Evolutionary conservation across 2,888 invertebrate genomes (phyloP), one percentile per base, ranked within the genome.

Genomic region (Heliconius erato): DNA sequence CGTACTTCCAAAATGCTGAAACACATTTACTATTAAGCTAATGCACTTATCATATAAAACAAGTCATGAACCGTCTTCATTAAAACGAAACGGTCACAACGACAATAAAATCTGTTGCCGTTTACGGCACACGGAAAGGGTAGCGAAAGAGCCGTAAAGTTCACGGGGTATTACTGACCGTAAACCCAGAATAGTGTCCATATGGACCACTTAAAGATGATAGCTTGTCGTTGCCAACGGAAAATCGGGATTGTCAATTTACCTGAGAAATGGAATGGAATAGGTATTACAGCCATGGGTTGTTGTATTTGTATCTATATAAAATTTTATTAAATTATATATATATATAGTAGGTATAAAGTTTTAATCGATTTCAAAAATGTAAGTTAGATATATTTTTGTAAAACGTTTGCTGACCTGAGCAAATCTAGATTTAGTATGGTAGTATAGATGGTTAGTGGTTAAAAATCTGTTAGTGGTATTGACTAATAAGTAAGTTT

Each of bases 101-200:
- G 44, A 7, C 72, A 26, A 44, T 72, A 44, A 72, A 49, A 49
- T 32, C 44, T 44, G 44, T 9, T 44, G 26, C 16, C 26, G 16
- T 72, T 72, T 72, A 26, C 44, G 72, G 49, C 49, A 49, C 26
- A 49, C 26, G 26, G 44, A 72, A 72, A 49, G 72, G 72, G 72
- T 14, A 72, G 44, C 72, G 72, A 72, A 49, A 49, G 26, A 14
- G 26, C 12, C 71, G 26, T 72, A 72, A 72, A 72, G 44, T 16
- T n/a, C 16, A 28, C 67, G 28, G 7, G 16, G 16, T 19, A 26
- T 49, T 16, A 72, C 49, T 49, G 72, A 44, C 44, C 72, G 72
- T 72, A 72, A 72, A 72, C 26, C 26, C 72, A 44, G 26, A 49
- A 72, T 49, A 19, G 49, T 28, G 44, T 49, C 44, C 49, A 49